These are phyloP conservation scores for Tyrannus savana DNA, from an alignment of 2,113 vertebrate species.

Conservation along the genomic window DNA sequence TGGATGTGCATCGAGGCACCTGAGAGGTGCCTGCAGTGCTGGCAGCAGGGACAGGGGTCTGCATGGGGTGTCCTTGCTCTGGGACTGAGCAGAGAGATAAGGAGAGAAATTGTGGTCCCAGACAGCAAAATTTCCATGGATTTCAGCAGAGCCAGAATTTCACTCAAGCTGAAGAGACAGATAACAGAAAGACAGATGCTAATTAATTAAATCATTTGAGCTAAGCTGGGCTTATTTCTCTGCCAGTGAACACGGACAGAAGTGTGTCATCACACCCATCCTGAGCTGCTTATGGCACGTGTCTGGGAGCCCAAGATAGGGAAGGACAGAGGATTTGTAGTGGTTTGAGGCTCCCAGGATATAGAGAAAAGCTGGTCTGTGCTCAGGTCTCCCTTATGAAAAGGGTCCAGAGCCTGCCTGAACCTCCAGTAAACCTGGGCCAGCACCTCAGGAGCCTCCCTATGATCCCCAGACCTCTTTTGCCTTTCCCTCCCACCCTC, in stretches of 20 bases:
- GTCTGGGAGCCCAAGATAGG: background rate
- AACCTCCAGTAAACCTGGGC: background rate
- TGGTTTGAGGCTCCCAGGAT: background rate
- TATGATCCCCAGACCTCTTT: background rate
- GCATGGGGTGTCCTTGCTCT: background rate
- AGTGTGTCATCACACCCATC: background rate
- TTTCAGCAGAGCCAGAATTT: background rate
- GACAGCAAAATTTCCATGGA: background rate
- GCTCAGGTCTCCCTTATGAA: background rate
- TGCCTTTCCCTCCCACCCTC: background rate
- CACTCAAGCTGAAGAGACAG: background rate
- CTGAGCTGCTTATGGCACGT: background rate
- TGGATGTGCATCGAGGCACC: accelerated
- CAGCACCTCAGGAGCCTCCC: background rate
- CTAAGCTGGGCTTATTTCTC: background rate
- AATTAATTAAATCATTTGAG: background rate
- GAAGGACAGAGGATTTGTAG: background rate
- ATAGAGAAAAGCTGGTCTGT: background rate
- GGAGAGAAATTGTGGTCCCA: background rate
- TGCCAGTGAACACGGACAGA: background rate
- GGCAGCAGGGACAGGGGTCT: background rate
- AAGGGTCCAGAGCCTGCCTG: background rate
- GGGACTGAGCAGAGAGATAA: background rate
- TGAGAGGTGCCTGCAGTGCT: background rate
- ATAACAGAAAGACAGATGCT: background rate